phyloP scores from a whole-genome alignment of 2,797 vertebrate species.

The Sarcophilus harrisii region DNA sequence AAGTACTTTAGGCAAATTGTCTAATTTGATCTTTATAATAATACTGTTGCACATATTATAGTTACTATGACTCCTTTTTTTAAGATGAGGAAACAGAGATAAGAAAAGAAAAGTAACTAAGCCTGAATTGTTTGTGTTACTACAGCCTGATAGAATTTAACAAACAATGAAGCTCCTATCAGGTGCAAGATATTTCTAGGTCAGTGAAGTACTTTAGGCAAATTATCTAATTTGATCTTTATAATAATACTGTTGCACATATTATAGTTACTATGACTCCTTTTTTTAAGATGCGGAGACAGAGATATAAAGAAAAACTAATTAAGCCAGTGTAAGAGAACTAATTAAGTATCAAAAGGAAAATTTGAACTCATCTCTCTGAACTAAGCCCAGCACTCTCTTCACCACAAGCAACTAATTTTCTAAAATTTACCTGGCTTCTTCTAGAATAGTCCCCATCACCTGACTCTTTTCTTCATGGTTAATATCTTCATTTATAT shows the following conservation, averaged over 20 bases:
- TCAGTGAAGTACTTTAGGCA: background rate
- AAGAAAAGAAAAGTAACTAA: background rate
- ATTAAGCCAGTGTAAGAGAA: background rate
- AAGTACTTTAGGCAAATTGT: background rate
- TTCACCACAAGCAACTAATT: background rate
- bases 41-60: background rate
- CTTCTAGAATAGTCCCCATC: conserved; percentile 92
- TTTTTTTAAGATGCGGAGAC: background rate
- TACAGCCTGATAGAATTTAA: background rate
- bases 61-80: background rate
- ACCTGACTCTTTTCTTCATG: conserved; percentile 88
- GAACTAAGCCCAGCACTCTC: background rate
- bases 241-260: background rate
- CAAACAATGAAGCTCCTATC: background rate
- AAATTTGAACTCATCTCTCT: background rate
- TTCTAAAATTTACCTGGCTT: conserved; percentile 90
- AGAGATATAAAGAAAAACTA: background rate
- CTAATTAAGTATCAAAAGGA: background rate
- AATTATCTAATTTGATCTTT: background rate
- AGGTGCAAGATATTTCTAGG: background rate
- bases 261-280: background rate
- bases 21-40: background rate
- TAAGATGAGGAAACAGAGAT: background rate
- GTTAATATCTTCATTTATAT: conserved; percentile 96
- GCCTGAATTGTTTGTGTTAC: accelerated